These are phyloP conservation scores for Corydoras sp. DNA, from an alignment of 2,113 vertebrate genomes.

Conservation along the genomic window DNA sequence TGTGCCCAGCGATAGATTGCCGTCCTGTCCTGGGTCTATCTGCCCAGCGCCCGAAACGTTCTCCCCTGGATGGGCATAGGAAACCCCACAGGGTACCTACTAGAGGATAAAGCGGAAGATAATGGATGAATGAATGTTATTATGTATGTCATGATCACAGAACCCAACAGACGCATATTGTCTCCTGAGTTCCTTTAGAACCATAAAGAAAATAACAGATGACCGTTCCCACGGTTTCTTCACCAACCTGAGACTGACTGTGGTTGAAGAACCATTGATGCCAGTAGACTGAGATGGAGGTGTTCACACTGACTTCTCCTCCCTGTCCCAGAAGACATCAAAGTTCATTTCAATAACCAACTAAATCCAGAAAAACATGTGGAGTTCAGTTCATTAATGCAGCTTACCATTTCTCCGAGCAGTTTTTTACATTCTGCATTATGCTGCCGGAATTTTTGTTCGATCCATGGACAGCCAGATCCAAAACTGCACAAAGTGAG, in stretches of 20 bases:
- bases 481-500: constrained; percentile 32
- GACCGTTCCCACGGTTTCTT: neutral
- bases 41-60: no score
- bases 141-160: no score
- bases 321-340: constrained; percentile 9
- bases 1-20: no score
- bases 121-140: no score
- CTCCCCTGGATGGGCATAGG: no score
- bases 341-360: neutral
- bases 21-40: no score
- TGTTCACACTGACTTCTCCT: constrained; percentile 39
- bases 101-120: no score
- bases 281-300: constrained; percentile 27
- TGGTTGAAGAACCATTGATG: constrained; percentile 24
- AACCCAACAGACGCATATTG: no score
- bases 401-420: constrained; percentile 50
- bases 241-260: constrained; percentile 42
- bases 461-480: constrained; percentile 55
- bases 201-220: no score
- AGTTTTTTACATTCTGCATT: constrained; percentile 37
- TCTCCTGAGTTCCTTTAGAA: neutral
- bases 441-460: constrained; percentile 44
- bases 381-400: neutral
- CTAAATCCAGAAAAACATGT: no score
- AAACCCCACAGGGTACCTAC: no score